These are phyloP conservation scores for Odocoileus virginianus DNA, from an alignment of 2,113 vertebrate species.

Conservation along the genomic window DNA sequence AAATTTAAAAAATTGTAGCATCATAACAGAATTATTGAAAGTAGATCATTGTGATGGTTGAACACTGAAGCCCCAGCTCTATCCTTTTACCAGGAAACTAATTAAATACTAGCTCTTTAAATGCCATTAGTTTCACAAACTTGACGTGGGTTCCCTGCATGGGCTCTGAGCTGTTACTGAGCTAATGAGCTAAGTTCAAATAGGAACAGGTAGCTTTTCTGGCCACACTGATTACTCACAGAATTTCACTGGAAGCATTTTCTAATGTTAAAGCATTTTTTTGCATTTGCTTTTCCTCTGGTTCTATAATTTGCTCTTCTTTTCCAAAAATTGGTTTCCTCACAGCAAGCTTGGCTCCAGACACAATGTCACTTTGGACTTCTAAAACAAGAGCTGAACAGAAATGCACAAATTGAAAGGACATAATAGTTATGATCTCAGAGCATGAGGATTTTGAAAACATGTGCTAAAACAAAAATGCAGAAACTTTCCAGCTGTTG, in stretches of 20 bases:
- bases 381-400: constrained; percentile 58
- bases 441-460: neutral
- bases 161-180: neutral
- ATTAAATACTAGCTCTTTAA: neutral
- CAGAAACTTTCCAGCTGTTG: neutral
- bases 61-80: neutral
- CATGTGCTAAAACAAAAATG: neutral
- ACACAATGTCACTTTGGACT: constrained; percentile 47
- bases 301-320: constrained; percentile 15
- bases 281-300: constrained; percentile 47
- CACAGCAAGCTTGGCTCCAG: constrained; percentile 59
- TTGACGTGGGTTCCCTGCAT: neutral
- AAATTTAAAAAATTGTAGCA: neutral
- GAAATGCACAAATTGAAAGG: neutral
- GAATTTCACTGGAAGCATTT: constrained; percentile 1
- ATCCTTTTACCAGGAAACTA: neutral
- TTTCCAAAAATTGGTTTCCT: constrained; percentile 40
- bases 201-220: neutral
- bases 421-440: neutral
- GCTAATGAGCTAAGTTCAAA: constrained; percentile 18
- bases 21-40: neutral
- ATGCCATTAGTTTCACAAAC: neutral
- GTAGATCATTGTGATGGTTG: neutral
- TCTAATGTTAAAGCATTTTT: neutral
- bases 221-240: constrained; percentile 63